Conservation (phyloP, 2,888 invertebrate species). For the Lithophane leautieri region DNA sequence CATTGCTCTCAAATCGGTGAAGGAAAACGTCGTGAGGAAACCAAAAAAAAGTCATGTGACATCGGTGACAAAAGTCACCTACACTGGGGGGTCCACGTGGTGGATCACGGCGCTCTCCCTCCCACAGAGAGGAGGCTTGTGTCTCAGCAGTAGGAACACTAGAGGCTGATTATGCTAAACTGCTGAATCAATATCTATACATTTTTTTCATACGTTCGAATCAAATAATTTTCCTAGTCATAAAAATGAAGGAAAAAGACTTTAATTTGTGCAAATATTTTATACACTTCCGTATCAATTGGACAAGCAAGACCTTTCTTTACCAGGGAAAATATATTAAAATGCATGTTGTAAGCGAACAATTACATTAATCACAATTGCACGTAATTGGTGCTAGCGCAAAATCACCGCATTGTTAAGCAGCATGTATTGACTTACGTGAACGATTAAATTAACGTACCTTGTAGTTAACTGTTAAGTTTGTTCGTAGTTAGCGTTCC, state of each 20-base stretch:
- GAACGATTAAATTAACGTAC: conserved; percentile 64
- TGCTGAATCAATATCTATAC: neutral
- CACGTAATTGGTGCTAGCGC: conserved; percentile 74
- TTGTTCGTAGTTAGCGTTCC: conserved; percentile 27
- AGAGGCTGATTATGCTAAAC: no score
- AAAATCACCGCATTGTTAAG: conserved; percentile 71
- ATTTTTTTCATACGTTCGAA: conserved; percentile 1
- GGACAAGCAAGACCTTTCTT: conserved; percentile 33
- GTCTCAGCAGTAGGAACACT: no score
- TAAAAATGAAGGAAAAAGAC: conserved; percentile 1
- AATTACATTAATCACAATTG: conserved; percentile 72
- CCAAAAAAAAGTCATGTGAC: no score
- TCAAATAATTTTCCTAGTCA: neutral
- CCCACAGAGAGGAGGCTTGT: no score
- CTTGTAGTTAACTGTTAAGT: conserved; percentile 67
- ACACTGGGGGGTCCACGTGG: no score
- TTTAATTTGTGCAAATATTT: conserved; percentile 11
- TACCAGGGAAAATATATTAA: conserved; percentile 55
- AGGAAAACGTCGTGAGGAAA: no score
- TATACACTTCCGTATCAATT: conserved; percentile 31
- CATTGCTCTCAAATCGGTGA: no score
- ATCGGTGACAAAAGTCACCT: no score
- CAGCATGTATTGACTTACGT: conserved; percentile 68
- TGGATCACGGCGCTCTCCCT: no score
- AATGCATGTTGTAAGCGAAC: conserved; percentile 66